Evolutionary conservation across 2,888 invertebrate species (phyloP), one percentile per base, ranked within the genome.

Genomic region (Gymnoscelis rufifasciata): DNA sequence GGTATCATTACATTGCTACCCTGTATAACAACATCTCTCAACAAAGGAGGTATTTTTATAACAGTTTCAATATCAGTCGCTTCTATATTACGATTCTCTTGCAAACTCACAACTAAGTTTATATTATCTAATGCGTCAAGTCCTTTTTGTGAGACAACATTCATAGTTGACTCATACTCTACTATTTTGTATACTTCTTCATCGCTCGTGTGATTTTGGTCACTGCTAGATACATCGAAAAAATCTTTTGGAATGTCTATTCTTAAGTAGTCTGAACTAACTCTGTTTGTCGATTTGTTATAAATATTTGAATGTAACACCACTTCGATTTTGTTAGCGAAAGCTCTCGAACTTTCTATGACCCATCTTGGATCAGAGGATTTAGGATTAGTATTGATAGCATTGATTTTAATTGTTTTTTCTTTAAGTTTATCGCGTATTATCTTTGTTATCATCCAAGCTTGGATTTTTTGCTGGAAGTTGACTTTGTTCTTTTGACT

Each of bases 211-310:
- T 64, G 67, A 10, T 54, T 62, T 15, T 50, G 60, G 7, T 72
- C 68, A 23, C 62, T 64, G 14, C 52, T 74, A 1, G 70, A 66
- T 27, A 73, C 66, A 10, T 73, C 59, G 49, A 83, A 78, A 41
- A 79, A 84, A 11, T 72, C 75, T 62, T 75, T 74, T 0, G 83
- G 83, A 54, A 84, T 79, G 47, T 82, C 72, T 42, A 83, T 82
- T 49, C 67, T 66, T 38, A 82, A 56, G 54, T 73, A 79, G 39
- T 80, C 73, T 0, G 76, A 74, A 57, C 73, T 81, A 7, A 56
- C 45, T 26, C 61, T 45, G 31, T 62, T 69, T 1, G 58, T 49
- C 1, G 57, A 26, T 35, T 57, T 59, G 0, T 60, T 52, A 7
- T 67, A 51, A 46, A 74, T 70, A 12, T 72, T 71, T 0, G 80